Base-by-base conservation (phyloP, 2,113 vertebrate genomes). In the Octodon degus region DNA sequence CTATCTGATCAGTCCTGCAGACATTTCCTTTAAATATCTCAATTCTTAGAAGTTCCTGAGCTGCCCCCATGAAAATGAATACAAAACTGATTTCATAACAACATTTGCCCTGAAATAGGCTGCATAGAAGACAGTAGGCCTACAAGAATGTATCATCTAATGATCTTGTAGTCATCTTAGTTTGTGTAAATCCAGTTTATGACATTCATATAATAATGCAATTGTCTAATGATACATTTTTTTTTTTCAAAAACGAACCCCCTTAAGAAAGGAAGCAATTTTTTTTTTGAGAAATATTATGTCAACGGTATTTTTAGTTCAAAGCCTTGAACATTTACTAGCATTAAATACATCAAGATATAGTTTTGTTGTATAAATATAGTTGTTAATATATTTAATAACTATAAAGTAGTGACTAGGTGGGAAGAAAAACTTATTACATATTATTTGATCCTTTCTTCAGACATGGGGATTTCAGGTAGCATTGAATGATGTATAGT, bases 281-380 rank as follows among this genome's bases (percentile, higher is more conserved):
- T 86, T 60, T 87, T 40, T 32, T 32, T 24, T 50, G 6, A 37
- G 27, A 20, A 27, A 93, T 87, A 43, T 24, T 53, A 87, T 19
- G 2, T 74, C 82, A 83, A 40, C 13, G 53, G 13, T 40, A n/a
- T 70, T 85, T 91, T 84, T 81, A 55, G 11, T 92, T 93, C 60
- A 83, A 86, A 97, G 81, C 37, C 67, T 87, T 85, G 53, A 90
- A 93, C 4, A 77, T 60, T 90, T 70, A 65, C 47, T 81, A 80
- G 53, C 25, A 76, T 91, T 90, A 95, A 90, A 95, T 72, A 74
- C 90, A 86, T 90, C 58, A 94, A 86, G 27, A 68, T 14, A 22
- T 86, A 13, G 8, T 37, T 94, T 89, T 27, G 10, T 84, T 89
- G 50, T 17, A 47, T 40, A 89, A 89, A 80, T 47, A 62, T 40